phyloP scores from a whole-genome alignment of 2,797 vertebrate genomes.

The Alosa sapidissima region DNA sequence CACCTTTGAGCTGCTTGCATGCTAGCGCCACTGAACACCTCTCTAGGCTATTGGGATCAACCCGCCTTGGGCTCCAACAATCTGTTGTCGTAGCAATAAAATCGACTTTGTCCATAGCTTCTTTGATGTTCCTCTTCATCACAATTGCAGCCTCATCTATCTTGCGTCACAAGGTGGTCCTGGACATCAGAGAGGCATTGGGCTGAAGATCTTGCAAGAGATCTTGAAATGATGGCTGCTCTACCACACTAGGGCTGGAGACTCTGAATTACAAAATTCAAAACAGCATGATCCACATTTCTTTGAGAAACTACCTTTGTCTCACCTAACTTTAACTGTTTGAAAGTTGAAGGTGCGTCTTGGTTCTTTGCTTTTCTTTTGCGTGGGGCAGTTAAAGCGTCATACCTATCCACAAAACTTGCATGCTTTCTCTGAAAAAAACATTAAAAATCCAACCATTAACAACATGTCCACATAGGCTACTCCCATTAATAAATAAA shows the following conservation, averaged over 20 bases:
- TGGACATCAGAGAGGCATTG: constrained; percentile 31
- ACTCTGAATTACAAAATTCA: background rate
- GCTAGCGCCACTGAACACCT: background rate
- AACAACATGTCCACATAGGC: background rate
- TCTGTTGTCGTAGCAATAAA: background rate
- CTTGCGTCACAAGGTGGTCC: constrained; percentile 27
- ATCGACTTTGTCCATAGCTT: background rate
- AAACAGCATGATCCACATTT: background rate
- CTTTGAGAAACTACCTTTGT: background rate
- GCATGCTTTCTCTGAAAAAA: background rate
- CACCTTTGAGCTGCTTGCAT: background rate
- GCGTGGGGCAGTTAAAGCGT: background rate
- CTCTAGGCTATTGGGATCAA: background rate
- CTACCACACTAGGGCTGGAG: background rate
- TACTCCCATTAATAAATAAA: background rate
- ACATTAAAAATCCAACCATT: background rate
- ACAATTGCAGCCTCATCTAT: constrained; percentile 30
- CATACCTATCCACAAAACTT: background rate
- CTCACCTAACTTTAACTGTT: too few relatives aligned
- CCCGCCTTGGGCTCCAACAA: background rate
- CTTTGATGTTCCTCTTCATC: constrained; percentile 27
- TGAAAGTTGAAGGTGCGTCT: too few relatives aligned
- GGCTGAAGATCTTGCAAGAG: background rate
- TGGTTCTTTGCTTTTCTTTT: background rate
- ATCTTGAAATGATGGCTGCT: constrained; percentile 28